Evolutionary conservation across 92 coral and sea anemone genomes (phyloP).

Genomic region (Zoanthus sansibaricus): DNA sequence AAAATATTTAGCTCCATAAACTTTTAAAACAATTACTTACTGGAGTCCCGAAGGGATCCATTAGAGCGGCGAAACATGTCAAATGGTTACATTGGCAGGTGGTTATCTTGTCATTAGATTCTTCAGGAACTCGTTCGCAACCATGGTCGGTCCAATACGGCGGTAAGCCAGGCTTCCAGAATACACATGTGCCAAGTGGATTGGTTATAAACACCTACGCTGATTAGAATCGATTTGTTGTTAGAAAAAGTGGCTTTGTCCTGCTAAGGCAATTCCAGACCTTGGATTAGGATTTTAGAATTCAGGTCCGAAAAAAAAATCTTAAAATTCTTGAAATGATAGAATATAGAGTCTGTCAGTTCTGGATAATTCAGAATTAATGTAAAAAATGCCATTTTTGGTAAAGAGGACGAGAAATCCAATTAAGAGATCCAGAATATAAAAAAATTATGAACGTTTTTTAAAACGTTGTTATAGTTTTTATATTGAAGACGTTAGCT

Average conservation of each 20-base stretch:
- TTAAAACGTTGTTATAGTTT: too few relatives aligned
- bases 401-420: too few relatives aligned
- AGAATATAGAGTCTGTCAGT: too few relatives aligned
- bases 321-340: too few relatives aligned
- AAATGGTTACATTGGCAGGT: constrained; percentile 63
- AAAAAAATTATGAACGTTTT: too few relatives aligned
- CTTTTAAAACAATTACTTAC: background rate
- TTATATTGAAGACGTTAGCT: too few relatives aligned
- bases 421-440: too few relatives aligned
- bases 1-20: too few relatives aligned
- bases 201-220: background rate
- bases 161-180: constrained; percentile 46
- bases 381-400: too few relatives aligned
- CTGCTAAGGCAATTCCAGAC: background rate
- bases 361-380: too few relatives aligned
- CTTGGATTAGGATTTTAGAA: background rate
- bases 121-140: constrained; percentile 50
- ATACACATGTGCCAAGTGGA: constrained; percentile 44
- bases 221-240: background rate
- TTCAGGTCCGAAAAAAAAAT: too few relatives aligned
- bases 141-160: constrained; percentile 57
- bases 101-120: constrained; percentile 42
- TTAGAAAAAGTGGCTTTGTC: background rate
- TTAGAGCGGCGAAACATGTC: constrained; percentile 58
- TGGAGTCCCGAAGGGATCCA: constrained; percentile 17